Percentiles rank a stretch among this genome's conserved stretches.
phyloP scores from a whole-genome alignment of 2,888 invertebrate genomes.

The Spodoptera picta region DNA sequence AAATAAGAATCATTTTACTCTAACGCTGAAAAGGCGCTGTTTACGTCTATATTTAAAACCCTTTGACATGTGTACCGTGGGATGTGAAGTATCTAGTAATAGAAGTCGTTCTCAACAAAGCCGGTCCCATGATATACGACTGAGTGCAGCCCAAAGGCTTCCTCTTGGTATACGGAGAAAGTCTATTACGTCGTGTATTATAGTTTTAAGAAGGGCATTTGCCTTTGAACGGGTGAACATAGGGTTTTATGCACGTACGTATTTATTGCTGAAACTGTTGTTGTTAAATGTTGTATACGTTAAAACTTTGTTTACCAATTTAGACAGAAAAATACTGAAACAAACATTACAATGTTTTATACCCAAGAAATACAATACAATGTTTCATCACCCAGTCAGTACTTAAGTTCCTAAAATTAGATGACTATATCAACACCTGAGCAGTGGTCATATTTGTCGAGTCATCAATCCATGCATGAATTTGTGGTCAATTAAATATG shows the following conservation, averaged over 20 bases:
- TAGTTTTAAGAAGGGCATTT: slow-evolving; percentile 7
- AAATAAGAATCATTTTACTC: neutral
- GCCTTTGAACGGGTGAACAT: slow-evolving; percentile 13
- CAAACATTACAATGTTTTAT: too few relatives aligned
- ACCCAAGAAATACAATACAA: too few relatives aligned
- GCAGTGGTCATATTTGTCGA: too few relatives aligned
- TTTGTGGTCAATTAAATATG: too few relatives aligned
- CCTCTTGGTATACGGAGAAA: slow-evolving; percentile 38
- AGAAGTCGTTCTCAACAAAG: slow-evolving; percentile 36
- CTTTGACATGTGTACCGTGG: slow-evolving; percentile 11
- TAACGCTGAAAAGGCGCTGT: neutral
- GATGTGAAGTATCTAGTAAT: slow-evolving; percentile 20
- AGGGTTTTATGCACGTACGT: neutral
- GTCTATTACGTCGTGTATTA: slow-evolving; percentile 25
- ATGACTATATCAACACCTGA: too few relatives aligned
- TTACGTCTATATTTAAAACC: neutral
- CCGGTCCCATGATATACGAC: slow-evolving; percentile 31
- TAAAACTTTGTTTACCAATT: too few relatives aligned
- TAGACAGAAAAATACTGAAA: too few relatives aligned
- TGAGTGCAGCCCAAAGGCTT: slow-evolving; percentile 46
- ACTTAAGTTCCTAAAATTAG: too few relatives aligned
- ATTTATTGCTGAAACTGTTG: neutral
- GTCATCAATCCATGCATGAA: too few relatives aligned
- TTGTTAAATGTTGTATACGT: neutral
- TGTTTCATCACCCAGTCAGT: too few relatives aligned